phyloP scores from a whole-genome alignment of 2,113 vertebrate species.

The Lipophrys pholis region DNA sequence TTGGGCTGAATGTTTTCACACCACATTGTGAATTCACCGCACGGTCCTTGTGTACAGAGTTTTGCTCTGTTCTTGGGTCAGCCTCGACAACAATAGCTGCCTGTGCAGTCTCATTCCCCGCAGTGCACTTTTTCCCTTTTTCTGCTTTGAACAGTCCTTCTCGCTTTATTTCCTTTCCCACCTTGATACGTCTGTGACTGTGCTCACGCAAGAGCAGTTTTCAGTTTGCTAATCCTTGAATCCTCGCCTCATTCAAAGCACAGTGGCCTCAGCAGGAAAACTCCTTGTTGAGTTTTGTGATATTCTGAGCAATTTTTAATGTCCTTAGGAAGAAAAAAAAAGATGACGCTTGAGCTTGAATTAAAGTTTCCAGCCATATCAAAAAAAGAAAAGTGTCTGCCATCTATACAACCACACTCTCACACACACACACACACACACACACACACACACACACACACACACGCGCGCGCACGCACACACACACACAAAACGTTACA shows the following conservation, averaged over 20 bases:
- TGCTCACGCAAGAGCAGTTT: not conserved
- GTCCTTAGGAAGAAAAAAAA: not conserved
- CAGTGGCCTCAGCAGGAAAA: slow-evolving; percentile 18
- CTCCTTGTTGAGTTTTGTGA: slow-evolving; percentile 9
- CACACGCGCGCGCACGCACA: slow-evolving; percentile 14
- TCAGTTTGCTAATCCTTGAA: slow-evolving; percentile 20
- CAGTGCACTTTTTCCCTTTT: not conserved
- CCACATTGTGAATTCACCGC: slow-evolving; percentile 10
- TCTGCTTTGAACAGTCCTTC: not conserved
- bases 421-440: slow-evolving; percentile 13
- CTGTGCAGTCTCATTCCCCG: not conserved
- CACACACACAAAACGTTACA: not conserved
- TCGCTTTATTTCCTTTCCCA: slow-evolving; percentile 1
- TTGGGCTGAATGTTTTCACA: not conserved
- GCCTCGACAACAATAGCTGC: not conserved
- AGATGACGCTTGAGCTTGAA: not conserved
- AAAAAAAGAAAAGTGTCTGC: not conserved
- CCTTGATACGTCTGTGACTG: not conserved
- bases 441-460: slow-evolving; percentile 10
- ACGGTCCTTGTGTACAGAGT: not conserved
- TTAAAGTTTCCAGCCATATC: slow-evolving; percentile 5
- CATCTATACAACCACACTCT: not conserved
- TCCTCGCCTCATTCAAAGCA: slow-evolving; percentile 15
- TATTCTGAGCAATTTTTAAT: slow-evolving; percentile 7
- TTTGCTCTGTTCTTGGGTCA: not conserved